Base-by-base conservation (phyloP, 2,888 invertebrate genomes). In the Meta bourneti region DNA sequence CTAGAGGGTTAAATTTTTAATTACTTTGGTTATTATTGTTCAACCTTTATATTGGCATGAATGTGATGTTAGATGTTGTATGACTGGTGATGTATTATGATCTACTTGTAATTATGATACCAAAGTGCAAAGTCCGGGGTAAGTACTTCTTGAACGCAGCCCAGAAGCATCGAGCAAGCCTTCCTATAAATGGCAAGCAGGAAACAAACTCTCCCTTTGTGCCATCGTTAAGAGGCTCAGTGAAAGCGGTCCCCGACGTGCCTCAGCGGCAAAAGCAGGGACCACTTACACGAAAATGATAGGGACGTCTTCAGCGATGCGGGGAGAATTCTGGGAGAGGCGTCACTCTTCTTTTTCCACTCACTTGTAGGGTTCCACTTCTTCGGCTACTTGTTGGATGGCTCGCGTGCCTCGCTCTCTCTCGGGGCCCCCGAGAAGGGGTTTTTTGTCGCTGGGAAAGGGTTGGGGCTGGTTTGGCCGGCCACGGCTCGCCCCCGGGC, bases 231-330 rank as follows among this genome's bases (percentile, higher is more conserved):
- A 75, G 82, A 70, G 51, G 82, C 74, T 72, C 83, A 52, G 77
- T 70, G 86, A 78, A 77, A 86, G 86, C 77, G 78, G 49, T 78
- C 86, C 86, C 78, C 49, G 69, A 77, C 86, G 49, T 49, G 70
- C 78, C 86, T 78, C 86, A 78, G 77, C 78, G 34, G 49, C 48
- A 49, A 51, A 20, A 7, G 70, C 52, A 77, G n/a, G 48, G 54
- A 70, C 77, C 82, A 81, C 82, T 75, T 80, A 51, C 69, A 89
- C 75, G 89, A 77, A 89, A 89, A 89, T 89, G 89, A 89, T 89
- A 89, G 81, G 75, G 75, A 75, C 89, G 82, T 82, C 82, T 82
- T 51, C 82, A 82, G 20, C 82, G 34, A 79, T 61, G 82, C 89
- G 81, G 61, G 74, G 78, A 86, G 75, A 86, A 86, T 75, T 61